Percentiles rank a stretch among this genome's conserved stretches.
phyloP scores from a whole-genome alignment of 2,113 vertebrate genomes.

The Ahaetulla prasina region DNA sequence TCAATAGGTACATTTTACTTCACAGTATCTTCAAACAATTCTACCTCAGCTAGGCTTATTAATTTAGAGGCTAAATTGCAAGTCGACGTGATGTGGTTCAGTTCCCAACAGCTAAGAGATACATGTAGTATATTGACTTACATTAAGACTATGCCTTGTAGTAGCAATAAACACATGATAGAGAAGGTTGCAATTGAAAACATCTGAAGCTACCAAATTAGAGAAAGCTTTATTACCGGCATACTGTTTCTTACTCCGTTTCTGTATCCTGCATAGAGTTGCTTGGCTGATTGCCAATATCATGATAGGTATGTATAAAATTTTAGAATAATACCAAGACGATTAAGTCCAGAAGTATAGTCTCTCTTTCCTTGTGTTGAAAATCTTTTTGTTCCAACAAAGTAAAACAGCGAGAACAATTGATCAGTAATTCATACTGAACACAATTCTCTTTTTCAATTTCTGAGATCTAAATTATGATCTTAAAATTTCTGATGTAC shows the following conservation, averaged over 20 bases:
- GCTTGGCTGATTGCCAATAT: neutral
- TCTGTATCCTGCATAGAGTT: neutral
- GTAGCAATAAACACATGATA: neutral
- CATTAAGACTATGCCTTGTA: neutral
- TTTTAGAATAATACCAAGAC: neutral
- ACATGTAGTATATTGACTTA: neutral
- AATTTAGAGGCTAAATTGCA: neutral
- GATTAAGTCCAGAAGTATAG: neutral
- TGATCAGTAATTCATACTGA: neutral
- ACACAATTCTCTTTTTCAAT: neutral
- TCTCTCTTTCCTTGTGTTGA: neutral
- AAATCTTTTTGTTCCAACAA: neutral
- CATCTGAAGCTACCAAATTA: neutral
- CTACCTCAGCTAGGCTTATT: neutral
- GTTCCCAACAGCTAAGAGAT: neutral
- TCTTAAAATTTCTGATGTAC: neutral
- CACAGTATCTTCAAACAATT: neutral
- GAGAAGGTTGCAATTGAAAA: neutral
- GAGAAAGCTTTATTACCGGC: neutral
- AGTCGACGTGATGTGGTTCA: neutral
- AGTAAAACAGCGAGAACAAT: neutral
- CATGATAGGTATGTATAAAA: neutral
- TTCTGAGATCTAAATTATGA: neutral
- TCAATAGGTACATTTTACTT: neutral
- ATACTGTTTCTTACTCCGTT: neutral